These are phyloP conservation scores for Protosalanx chinensis DNA, from an alignment of 2,797 vertebrate species.

Conservation along the genomic window DNA sequence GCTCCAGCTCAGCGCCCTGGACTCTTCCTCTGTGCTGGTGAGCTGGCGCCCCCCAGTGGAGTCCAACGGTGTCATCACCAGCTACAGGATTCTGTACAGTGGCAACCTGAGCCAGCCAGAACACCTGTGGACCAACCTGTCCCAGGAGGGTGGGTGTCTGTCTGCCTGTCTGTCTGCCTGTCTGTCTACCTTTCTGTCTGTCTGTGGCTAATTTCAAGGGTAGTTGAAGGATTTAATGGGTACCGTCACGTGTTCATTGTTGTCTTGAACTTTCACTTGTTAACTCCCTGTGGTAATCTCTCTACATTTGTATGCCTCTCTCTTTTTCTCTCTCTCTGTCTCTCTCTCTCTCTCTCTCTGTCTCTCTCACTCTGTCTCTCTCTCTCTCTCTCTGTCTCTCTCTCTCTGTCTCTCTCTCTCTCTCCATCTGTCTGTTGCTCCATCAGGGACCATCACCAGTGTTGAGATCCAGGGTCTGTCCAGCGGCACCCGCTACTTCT, in stretches of 20 bases:
- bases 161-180: constrained; percentile 1
- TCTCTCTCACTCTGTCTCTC: not conserved
- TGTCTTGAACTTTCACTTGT: too few species aligned
- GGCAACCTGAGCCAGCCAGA: constrained; percentile 84
- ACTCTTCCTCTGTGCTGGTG: constrained; percentile 85
- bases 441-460: constrained; percentile 83
- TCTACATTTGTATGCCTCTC: not conserved
- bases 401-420: constrained; percentile 17
- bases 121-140: constrained; percentile 86
- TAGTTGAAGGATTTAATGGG: too few species aligned
- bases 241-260: too few species aligned
- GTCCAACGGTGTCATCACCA: constrained; percentile 87
- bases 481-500: constrained; percentile 88
- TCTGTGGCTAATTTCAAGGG: not conserved
- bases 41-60: constrained; percentile 92
- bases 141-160: constrained; percentile 79
- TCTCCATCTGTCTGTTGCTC: constrained; percentile 29
- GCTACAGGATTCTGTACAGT: constrained; percentile 87
- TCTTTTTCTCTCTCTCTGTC: constrained; percentile 5
- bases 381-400: not conserved
- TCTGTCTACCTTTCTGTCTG: not conserved
- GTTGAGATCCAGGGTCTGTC: constrained; percentile 84
- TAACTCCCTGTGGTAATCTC: too few species aligned
- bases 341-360: not conserved
- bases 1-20: constrained; percentile 83